phyloP scores from a whole-genome alignment of 2,113 vertebrate genomes.

The Ivindomyrus marchei region DNA sequence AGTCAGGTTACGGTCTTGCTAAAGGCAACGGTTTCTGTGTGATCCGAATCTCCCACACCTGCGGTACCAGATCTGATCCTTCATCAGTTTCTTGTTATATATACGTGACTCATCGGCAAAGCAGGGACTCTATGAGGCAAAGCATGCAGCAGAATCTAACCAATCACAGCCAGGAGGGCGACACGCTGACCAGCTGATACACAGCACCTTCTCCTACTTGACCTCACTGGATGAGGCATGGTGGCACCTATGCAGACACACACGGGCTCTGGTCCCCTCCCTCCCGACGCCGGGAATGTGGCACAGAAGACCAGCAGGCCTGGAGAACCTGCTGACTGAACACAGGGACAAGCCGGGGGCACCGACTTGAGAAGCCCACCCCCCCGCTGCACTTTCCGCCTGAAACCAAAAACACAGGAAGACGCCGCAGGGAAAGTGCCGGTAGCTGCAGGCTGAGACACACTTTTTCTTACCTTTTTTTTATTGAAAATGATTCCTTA shows the following conservation, averaged over 20 bases:
- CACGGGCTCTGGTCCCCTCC: neutral
- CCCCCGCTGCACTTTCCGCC: slow-evolving; percentile 18
- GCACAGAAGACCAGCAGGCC: neutral
- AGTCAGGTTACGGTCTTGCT: neutral
- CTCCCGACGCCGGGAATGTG: neutral
- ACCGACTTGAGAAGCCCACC: slow-evolving; percentile 23
- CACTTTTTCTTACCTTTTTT: slow-evolving; percentile 27
- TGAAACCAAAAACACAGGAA: slow-evolving; percentile 30
- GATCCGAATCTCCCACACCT: neutral
- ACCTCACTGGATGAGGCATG: neutral
- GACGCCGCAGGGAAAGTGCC: slow-evolving; percentile 36
- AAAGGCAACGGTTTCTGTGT: neutral
- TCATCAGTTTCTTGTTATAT: slow-evolving; percentile 41
- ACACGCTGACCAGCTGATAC: neutral
- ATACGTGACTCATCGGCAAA: slow-evolving; percentile 13
- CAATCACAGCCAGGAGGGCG: neutral
- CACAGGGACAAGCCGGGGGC: slow-evolving; percentile 14
- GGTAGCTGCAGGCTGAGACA: slow-evolving; percentile 26
- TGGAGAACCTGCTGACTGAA: slow-evolving; percentile 11
- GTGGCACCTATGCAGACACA: neutral
- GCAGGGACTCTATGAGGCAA: neutral
- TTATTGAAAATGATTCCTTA: slow-evolving; percentile 26
- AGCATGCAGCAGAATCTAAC: neutral
- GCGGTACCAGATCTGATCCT: slow-evolving; percentile 33
- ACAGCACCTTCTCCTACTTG: neutral